Base-by-base conservation (phyloP, 30 jellyfish, hydroid and myxozoan species). In the Pelagia noctiluca region DNA sequence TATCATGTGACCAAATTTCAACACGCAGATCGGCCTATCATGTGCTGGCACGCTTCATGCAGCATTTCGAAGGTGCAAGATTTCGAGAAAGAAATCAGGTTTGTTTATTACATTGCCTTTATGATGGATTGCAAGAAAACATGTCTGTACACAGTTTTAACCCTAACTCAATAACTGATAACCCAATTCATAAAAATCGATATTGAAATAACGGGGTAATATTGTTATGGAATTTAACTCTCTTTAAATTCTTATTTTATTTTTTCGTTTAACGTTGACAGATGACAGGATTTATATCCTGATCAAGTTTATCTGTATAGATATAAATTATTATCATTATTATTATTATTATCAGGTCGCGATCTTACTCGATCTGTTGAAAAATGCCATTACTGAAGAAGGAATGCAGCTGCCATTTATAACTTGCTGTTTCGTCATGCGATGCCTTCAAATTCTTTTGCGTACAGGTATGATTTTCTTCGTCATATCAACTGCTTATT, bases 391-490 rank as follows among this genome's bases (percentile, higher is more conserved):
- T 1, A 68, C n/a, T 24, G 96, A 68, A 26, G 93, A 90, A 67
- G 85, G 63, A 16, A 79, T 77, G 93, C 34, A 38, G 33, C 21
- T 84, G 4, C 96, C 97, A 64, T 32, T 83, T 35, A 73, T 78
- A 26, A 46, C 84, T 48, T 76, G 78, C 57, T 67, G 60, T 69
- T 74, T 90, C 49, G 33, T 79, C 22, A 34, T 83, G 16, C 63
- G 91, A 65, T 90, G 91, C 76, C 78, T 90, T 24, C 86, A 84
- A 23, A 32, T 90, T 23, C 28, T 90, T 18, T 62, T 84, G 3
- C 89, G 85, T 19, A 86, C 97, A 84, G 97, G 97, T 90, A 67
- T n/a, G n/a, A n/a, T n/a, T n/a, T n/a, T n/a, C n/a, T n/a, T n/a
- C n/a, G n/a, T n/a, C n/a, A n/a, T n/a, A n/a, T n/a, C n/a, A n/a